Conservation (phyloP, 2,113 vertebrate genomes). For the Heterotis niloticus region DNA sequence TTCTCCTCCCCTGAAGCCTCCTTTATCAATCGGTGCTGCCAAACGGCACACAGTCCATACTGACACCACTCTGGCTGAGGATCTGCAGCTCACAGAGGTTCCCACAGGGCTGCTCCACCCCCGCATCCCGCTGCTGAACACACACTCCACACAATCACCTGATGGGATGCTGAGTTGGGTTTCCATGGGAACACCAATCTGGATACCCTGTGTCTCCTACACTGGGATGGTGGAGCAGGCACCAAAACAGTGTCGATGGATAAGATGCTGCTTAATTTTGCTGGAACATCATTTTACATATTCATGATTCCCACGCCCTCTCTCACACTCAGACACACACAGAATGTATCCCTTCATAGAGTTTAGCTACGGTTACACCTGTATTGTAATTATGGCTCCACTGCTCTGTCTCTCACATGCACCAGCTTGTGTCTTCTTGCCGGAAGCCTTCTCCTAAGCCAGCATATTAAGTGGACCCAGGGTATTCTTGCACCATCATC, state of each 20-base stretch:
- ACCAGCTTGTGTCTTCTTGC: neutral
- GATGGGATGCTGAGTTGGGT: neutral
- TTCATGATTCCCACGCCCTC: neutral
- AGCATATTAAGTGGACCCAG: neutral
- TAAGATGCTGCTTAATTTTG: no score
- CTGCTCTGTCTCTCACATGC: neutral
- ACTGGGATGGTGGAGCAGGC: neutral
- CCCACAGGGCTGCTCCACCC: neutral
- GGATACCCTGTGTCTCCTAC: neutral
- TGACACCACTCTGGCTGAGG: no score
- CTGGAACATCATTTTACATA: no score
- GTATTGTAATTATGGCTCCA: neutral
- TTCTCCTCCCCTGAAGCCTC: neutral
- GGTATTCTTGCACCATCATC: neutral
- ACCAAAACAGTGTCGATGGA: no score
- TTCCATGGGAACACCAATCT: neutral
- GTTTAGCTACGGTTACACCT: neutral
- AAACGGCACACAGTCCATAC: neutral
- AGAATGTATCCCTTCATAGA: neutral
- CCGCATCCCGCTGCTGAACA: neutral
- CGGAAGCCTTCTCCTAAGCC: neutral
- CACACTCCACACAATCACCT: neutral
- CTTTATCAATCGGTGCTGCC: no score
- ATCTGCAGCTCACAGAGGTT: neutral
- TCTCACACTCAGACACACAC: conserved; percentile 32